Conservation (phyloP, 2,113 vertebrate genomes). For the Pampusana beccarii region DNA sequence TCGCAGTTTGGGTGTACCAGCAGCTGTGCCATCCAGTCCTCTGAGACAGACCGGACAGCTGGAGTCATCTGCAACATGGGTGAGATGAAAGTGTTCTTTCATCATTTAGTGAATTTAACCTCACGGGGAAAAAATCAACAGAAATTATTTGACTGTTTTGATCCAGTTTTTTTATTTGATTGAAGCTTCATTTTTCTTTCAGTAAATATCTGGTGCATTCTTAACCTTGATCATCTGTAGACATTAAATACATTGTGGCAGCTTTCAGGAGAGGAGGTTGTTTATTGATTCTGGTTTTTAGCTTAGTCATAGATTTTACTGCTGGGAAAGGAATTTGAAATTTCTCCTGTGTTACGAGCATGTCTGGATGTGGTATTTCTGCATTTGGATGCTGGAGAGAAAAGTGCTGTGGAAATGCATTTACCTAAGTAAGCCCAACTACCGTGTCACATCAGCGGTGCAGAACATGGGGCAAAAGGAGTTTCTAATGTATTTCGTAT, state of each 20-base stretch:
- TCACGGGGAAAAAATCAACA: not conserved
- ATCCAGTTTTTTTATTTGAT: not conserved
- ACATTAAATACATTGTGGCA: conserved; percentile 15
- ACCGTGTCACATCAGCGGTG: not conserved
- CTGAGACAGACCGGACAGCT: not conserved
- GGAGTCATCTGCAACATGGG: not conserved
- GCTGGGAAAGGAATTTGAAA: conserved; percentile 15
- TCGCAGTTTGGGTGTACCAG: not conserved
- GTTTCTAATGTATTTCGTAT: not conserved
- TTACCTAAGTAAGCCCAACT: not conserved
- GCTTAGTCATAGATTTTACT: conserved; percentile 47
- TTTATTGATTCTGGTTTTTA: conserved; percentile 29
- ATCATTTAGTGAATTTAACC: not conserved
- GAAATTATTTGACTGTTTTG: not conserved
- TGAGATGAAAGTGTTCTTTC: not conserved
- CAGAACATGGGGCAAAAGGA: not conserved
- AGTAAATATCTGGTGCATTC: not conserved
- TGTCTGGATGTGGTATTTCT: not conserved
- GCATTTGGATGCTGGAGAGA: not conserved
- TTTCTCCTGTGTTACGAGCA: not conserved
- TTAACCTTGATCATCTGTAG: conserved; percentile 11
- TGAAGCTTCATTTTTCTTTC: not conserved
- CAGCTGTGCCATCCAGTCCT: not conserved
- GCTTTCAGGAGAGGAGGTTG: conserved; percentile 8
- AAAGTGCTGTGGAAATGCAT: not conserved